Conservation (phyloP, 2,888 invertebrate genomes). For the Camponotus fellah region DNA sequence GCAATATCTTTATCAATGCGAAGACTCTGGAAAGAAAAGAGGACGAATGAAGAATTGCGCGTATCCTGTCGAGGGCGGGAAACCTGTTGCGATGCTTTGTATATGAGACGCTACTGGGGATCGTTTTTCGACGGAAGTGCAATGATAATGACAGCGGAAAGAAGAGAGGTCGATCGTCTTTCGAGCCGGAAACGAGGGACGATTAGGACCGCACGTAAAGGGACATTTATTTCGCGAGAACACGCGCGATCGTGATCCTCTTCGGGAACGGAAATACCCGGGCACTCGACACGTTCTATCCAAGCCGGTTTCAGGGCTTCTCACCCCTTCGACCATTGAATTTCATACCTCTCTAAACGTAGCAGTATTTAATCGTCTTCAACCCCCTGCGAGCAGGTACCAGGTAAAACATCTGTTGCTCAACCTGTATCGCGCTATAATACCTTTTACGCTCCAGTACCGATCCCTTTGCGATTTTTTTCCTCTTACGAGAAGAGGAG, state of each 20-base stretch:
- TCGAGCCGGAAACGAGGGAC: slow-evolving; percentile 72
- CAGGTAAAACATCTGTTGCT: slow-evolving; percentile 51
- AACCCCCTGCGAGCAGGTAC: slow-evolving; percentile 49
- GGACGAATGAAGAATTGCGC: neutral
- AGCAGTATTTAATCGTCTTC: slow-evolving; percentile 44
- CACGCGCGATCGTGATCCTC: slow-evolving; percentile 53
- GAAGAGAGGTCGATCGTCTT: slow-evolving; percentile 64
- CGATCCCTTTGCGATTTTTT: slow-evolving; percentile 38
- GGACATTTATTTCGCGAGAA: slow-evolving; percentile 50
- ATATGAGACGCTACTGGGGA: slow-evolving; percentile 36
- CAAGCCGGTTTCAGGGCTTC: slow-evolving; percentile 29
- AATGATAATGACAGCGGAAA: slow-evolving; percentile 60
- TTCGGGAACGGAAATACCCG: slow-evolving; percentile 63
- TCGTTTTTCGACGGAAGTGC: slow-evolving; percentile 68
- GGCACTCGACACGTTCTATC: slow-evolving; percentile 55
- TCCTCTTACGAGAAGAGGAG: neutral
- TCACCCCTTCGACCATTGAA: slow-evolving; percentile 56
- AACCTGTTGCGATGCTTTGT: slow-evolving; percentile 42
- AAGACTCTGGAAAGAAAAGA: neutral
- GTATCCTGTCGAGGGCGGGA: neutral
- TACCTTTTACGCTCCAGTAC: slow-evolving; percentile 36
- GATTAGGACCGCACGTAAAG: slow-evolving; percentile 60
- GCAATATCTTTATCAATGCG: neutral
- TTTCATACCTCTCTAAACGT: slow-evolving; percentile 51
- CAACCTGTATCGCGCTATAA: slow-evolving; percentile 48